Conservation (phyloP, 2,113 vertebrate genomes). For the Campylomormyrus numenius region DNA sequence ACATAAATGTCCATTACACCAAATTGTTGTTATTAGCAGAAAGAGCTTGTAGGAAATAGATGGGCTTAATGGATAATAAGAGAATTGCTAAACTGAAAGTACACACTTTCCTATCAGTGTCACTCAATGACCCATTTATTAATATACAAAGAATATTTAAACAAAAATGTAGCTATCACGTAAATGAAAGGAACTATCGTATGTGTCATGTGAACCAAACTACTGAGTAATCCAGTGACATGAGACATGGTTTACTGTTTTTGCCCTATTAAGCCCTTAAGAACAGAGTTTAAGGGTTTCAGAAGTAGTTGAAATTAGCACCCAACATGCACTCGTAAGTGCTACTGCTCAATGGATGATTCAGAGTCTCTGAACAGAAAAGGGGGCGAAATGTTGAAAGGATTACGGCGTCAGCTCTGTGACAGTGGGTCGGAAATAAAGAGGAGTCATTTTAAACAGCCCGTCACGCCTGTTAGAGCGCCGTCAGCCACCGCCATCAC, state of each 20-base stretch:
- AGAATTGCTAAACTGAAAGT: background rate
- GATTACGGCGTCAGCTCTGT: constrained; percentile 54
- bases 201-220: background rate
- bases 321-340: constrained; percentile 25
- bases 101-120: background rate
- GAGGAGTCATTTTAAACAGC: constrained; percentile 47
- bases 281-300: background rate
- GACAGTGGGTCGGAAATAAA: constrained; percentile 52
- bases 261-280: background rate
- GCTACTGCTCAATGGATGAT: constrained; percentile 34
- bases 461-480: constrained; percentile 42
- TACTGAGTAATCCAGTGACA: constrained; percentile 27
- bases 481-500: constrained; percentile 41
- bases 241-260: constrained; percentile 35
- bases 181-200: background rate
- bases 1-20: background rate
- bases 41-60: background rate
- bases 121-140: background rate
- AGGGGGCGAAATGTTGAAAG: constrained; percentile 38
- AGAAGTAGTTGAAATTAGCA: background rate
- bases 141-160: background rate
- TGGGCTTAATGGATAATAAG: background rate
- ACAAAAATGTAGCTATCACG: background rate
- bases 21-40: background rate
- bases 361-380: constrained; percentile 30